A percentile compares a stretch with the other conserved stretches of the same genome.
Conservation (phyloP, 2,888 invertebrate species). For the Ophion ellenae region DNA sequence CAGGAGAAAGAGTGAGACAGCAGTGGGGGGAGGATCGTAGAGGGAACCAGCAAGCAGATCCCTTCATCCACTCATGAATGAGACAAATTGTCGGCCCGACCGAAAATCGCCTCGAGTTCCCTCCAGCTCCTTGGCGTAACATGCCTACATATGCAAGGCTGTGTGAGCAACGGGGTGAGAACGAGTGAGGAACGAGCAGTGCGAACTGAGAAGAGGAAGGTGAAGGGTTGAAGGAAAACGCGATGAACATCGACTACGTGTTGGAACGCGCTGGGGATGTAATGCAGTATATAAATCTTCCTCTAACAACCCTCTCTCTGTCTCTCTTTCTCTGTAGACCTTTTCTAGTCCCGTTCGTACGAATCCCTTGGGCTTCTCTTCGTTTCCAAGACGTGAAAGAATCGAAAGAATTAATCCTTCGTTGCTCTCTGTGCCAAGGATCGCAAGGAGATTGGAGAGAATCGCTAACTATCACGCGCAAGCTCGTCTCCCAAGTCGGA, state of each 20-base stretch:
- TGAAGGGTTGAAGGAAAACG: slow-evolving; percentile 23
- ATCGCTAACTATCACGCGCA: slow-evolving; percentile 17
- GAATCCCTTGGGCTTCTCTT: slow-evolving; percentile 11
- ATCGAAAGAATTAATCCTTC: slow-evolving; percentile 63
- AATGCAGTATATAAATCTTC: slow-evolving; percentile 62
- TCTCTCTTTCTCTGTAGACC: slow-evolving; percentile 2
- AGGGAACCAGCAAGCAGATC: slow-evolving; percentile 26
- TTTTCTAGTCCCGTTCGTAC: not conserved
- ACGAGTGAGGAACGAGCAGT: slow-evolving; percentile 28
- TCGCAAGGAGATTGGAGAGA: slow-evolving; percentile 40
- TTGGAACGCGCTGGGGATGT: slow-evolving; percentile 54
- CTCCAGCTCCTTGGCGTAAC: slow-evolving; percentile 35
- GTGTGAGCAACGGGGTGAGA: not conserved
- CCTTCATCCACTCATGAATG: slow-evolving; percentile 65
- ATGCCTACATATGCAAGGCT: slow-evolving; percentile 36
- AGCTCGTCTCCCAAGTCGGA: not conserved
- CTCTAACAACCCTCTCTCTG: slow-evolving; percentile 50
- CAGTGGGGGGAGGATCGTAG: not conserved
- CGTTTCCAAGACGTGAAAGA: slow-evolving; percentile 23
- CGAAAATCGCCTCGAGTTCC: slow-evolving; percentile 32
- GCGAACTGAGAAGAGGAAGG: slow-evolving; percentile 16
- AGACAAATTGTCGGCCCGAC: slow-evolving; percentile 64
- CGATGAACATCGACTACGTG: slow-evolving; percentile 32
- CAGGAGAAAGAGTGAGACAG: slow-evolving; percentile 4
- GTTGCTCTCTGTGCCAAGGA: slow-evolving; percentile 31